Base-by-base conservation (phyloP, 2,888 invertebrate genomes). In the Euplexia lucipara region DNA sequence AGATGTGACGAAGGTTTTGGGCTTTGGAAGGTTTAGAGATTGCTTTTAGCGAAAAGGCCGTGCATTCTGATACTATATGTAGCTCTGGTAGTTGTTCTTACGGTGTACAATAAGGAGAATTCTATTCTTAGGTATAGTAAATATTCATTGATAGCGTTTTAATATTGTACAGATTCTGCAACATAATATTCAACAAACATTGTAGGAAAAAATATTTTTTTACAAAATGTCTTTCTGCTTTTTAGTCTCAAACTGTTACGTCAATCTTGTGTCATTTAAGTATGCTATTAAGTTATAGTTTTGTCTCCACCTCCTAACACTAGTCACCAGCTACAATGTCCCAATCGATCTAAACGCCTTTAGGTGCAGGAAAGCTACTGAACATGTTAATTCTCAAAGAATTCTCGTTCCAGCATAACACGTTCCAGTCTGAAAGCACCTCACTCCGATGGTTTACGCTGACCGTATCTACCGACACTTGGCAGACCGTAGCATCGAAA, bases 391-490 rank as follows among this genome's bases (percentile, higher is more conserved):
- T 63, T 49, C 32, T 42, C 0, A 7, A 8, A 22, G 34, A 54
- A 49, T 39, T 54, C 39, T 14, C 35, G n/a, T 5, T 41, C 14
- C 8, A 10, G 16, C 8, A 44, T 48, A 32, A 42, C 10, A 44
- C 44, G 56, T 30, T 30, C 56, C 37, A 14, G 48, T 74, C 53
- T 74, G 64, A 56, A 53, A 53, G 56, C 34, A 22, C 45, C 59
- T 20, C 41, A 34, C 16, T 7, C 30, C 26, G 32, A 45, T 37
- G 30, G 59, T 64, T 52, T 56, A 52, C 66, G 42, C 68, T 65
- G 58, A 68, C 73, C 67, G 52, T 52, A n/a, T n/a, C n/a, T n/a
- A 64, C 70, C 42, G 48, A 53, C 56, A 76, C 69, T 80, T 81
- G 78, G 79, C 73, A 78, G 61, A 56, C 70, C 32, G 57, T 44